These are phyloP conservation scores for Lichenostomus cassidix DNA, from an alignment of 2,113 vertebrate species.

Conservation along the genomic window DNA sequence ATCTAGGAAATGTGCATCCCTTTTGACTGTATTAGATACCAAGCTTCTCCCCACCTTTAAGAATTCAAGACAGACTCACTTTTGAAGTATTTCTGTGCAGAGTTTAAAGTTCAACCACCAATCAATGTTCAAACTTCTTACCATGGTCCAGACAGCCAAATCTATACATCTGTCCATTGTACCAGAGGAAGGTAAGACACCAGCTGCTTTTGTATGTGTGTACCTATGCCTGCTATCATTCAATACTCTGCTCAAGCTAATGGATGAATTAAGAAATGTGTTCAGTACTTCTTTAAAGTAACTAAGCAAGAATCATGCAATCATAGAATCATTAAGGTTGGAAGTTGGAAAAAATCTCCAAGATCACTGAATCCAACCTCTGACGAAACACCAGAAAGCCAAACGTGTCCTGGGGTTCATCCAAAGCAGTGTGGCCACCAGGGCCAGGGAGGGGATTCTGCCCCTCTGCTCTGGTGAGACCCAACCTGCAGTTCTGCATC, in stretches of 20 bases:
- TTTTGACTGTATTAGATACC: background rate
- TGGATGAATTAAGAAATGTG: background rate
- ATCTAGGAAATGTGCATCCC: background rate
- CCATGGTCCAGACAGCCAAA: background rate
- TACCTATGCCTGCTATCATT: background rate
- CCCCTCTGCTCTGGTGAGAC: background rate
- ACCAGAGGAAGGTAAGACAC: background rate
- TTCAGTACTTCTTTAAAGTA: background rate
- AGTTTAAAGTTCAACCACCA: background rate
- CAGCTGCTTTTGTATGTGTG: background rate
- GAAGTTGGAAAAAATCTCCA: background rate
- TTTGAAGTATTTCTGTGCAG: background rate
- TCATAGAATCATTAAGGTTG: background rate
- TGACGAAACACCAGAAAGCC: background rate
- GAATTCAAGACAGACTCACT: background rate
- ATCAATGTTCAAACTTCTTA: background rate
- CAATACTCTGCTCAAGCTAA: background rate
- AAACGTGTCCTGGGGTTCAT: fast-evolving
- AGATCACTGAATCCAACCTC: background rate
- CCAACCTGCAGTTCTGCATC: background rate
- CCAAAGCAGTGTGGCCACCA: fast-evolving
- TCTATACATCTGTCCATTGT: background rate
- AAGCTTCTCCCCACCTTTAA: background rate
- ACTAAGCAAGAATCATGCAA: background rate
- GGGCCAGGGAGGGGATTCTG: background rate